phyloP scores from a whole-genome alignment of 64 coral and sea anemone species.

The Catalaphyllia jardinei region DNA sequence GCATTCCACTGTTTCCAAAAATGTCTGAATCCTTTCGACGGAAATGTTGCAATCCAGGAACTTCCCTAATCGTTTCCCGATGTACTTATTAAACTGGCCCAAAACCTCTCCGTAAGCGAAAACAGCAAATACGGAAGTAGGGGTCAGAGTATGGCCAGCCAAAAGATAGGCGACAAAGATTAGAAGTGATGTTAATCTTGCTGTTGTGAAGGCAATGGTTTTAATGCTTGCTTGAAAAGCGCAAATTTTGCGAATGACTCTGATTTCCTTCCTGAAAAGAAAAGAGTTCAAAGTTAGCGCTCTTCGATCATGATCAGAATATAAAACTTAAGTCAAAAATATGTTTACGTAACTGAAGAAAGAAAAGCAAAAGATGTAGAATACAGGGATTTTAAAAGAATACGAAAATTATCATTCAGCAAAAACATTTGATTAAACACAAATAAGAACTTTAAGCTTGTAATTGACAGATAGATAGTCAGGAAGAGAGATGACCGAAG shows the following conservation, averaged over 20 bases:
- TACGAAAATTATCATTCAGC: no score
- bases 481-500: no score
- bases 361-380: no score
- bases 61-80: not conserved
- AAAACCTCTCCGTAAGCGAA: not conserved
- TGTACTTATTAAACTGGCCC: not conserved
- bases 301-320: not conserved
- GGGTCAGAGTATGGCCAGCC: not conserved
- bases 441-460: no score
- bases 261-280: not conserved
- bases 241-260: not conserved
- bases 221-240: not conserved
- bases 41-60: slow-evolving; percentile 5
- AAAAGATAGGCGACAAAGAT: not conserved
- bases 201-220: not conserved
- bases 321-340: no score
- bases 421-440: no score
- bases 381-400: no score
- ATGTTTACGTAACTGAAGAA: no score
- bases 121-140: not conserved
- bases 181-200: not conserved
- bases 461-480: no score
- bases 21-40: not conserved
- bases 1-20: not conserved
- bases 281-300: not conserved